These are phyloP conservation scores for Melanophora roralis DNA, from an alignment of 2,888 invertebrate genomes.

Conservation along the genomic window DNA sequence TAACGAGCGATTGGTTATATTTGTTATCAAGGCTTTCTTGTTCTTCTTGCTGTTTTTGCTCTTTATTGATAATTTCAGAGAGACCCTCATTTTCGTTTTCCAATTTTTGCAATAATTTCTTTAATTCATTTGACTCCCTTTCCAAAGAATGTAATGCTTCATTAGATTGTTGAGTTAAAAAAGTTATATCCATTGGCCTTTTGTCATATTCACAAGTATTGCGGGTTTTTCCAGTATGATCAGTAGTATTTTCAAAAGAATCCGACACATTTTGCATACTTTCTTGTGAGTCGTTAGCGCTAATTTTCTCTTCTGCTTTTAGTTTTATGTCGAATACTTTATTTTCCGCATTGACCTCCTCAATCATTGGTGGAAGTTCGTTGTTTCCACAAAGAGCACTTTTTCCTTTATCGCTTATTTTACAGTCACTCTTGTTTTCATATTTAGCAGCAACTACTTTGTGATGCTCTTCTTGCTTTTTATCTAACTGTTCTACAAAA, in stretches of 20 bases:
- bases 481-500: conserved; percentile 65
- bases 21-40: not conserved
- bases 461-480: conserved; percentile 26
- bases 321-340: too few relatives aligned
- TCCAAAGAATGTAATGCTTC: conserved; percentile 58
- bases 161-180: conserved; percentile 16
- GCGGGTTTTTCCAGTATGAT: not conserved
- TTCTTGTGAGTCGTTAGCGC: not conserved
- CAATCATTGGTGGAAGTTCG: not conserved
- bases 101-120: conserved; percentile 66
- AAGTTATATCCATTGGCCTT: conserved; percentile 1
- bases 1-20: not conserved
- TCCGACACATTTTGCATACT: not conserved
- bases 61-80: conserved; percentile 57
- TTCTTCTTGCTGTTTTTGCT: conserved; percentile 38
- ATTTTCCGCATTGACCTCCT: too few relatives aligned
- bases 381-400: not conserved
- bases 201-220: not conserved
- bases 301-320: not conserved
- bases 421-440: conserved; percentile 14
- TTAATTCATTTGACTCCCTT: conserved; percentile 66
- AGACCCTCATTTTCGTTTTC: conserved; percentile 68
- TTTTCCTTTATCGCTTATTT: conserved; percentile 12
- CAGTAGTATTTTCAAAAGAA: too few relatives aligned
- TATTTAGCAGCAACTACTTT: not conserved